A percentile compares a stretch with the other conserved stretches of the same genome.
These are phyloP conservation scores for Acipenser oxyrinchus DNA, from an alignment of 2,797 vertebrate species.

Conservation along the genomic window DNA sequence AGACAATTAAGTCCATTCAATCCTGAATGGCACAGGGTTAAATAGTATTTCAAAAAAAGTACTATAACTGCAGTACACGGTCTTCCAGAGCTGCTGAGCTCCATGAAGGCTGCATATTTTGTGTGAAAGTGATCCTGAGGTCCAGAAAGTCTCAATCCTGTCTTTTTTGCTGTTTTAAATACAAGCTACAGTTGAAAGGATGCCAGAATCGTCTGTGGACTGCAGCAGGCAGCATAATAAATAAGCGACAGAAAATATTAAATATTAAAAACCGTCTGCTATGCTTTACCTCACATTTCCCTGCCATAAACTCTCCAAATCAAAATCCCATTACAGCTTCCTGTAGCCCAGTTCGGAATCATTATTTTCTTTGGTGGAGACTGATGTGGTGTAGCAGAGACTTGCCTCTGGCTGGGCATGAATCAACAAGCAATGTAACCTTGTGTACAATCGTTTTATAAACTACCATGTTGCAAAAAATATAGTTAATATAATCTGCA, in stretches of 20 bases:
- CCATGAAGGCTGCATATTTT: conserved; percentile 41
- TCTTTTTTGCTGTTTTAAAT: conserved; percentile 6
- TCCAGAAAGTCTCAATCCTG: conserved; percentile 31
- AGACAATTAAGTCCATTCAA: background rate
- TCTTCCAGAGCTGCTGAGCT: conserved; percentile 43
- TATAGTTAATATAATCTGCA: conserved; percentile 46
- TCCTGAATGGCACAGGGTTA: background rate
- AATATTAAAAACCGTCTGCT: conserved; percentile 18
- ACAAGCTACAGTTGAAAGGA: conserved; percentile 3
- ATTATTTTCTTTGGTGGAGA: conserved; percentile 19
- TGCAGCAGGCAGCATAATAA: background rate
- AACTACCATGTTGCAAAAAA: conserved; percentile 47
- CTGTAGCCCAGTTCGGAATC: conserved; percentile 26
- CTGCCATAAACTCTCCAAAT: conserved; percentile 28
- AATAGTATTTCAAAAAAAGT: background rate
- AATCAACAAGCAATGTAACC: conserved; percentile 54
- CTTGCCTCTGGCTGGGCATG: conserved; percentile 48
- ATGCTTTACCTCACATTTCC: conserved; percentile 5
- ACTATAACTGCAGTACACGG: conserved; percentile 28
- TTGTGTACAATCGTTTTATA: conserved; percentile 58
- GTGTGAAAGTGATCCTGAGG: conserved; percentile 43
- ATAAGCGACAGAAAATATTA: background rate
- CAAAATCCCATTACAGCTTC: conserved; percentile 34
- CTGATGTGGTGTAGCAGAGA: conserved; percentile 50
- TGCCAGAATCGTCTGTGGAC: conserved; percentile 10